These are phyloP conservation scores for Crotalus helleri DNA, from an alignment of 2,113 vertebrate species.

Conservation along the genomic window DNA sequence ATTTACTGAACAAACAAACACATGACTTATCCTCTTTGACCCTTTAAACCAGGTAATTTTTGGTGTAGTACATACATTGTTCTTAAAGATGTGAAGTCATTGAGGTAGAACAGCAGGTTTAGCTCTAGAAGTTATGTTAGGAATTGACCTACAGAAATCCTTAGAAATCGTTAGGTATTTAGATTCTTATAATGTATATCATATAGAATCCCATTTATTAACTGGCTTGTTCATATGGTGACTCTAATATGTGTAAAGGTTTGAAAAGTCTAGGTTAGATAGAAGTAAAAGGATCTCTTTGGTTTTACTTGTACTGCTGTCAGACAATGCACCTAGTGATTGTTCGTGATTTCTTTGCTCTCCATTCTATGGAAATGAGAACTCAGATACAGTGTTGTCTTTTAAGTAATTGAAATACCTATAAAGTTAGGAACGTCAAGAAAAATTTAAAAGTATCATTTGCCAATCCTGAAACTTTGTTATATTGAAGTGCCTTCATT, in stretches of 20 bases:
- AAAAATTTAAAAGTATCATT: background rate
- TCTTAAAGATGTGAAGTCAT: constrained; percentile 8
- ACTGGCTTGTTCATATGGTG: background rate
- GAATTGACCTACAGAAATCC: background rate
- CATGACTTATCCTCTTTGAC: constrained; percentile 14
- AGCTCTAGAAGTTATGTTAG: background rate
- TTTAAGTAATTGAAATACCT: background rate
- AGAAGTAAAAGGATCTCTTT: background rate
- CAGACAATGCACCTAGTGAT: background rate
- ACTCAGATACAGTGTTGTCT: background rate
- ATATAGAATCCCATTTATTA: background rate
- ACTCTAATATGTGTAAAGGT: background rate
- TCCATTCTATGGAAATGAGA: background rate
- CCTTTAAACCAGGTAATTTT: background rate
- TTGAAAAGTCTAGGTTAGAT: background rate
- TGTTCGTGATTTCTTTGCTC: background rate
- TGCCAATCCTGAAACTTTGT: background rate
- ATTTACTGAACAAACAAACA: constrained; percentile 15
- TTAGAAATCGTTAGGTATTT: background rate
- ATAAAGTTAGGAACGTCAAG: background rate
- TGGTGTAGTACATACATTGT: background rate
- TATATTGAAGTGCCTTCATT: background rate
- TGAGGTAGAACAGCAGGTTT: background rate
- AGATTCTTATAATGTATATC: background rate
- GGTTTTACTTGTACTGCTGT: background rate